Percentiles rank a stretch among this genome's conserved stretches.
Conservation (phyloP, 2,888 invertebrate species). For the Adineta ricciae region DNA sequence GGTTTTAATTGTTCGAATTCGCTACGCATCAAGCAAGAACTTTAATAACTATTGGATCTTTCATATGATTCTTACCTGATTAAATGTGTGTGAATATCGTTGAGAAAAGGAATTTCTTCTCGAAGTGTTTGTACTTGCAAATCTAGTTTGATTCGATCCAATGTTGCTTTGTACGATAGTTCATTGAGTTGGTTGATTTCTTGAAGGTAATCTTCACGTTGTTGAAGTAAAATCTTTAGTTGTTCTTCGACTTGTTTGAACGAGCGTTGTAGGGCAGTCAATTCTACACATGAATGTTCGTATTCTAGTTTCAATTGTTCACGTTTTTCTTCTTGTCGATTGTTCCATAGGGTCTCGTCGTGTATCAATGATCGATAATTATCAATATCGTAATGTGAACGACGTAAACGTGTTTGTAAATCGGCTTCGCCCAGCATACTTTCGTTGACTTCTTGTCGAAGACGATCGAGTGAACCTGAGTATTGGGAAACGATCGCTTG, state of each 20-base stretch:
- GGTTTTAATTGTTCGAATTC: conserved; percentile 23
- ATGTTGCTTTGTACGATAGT: not conserved
- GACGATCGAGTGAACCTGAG: not conserved
- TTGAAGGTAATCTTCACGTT: not conserved
- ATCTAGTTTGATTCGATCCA: conserved; percentile 21
- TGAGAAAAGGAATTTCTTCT: conserved; percentile 34
- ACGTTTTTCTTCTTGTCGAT: not conserved
- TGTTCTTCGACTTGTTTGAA: conserved; percentile 16
- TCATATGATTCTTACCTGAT: no score
- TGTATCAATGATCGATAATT: conserved; percentile 1
- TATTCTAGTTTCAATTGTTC: not conserved
- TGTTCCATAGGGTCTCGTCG: conserved; percentile 1
- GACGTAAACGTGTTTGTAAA: conserved; percentile 1
- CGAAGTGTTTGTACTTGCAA: conserved; percentile 33
- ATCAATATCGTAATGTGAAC: conserved; percentile 18
- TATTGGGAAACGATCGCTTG: conserved; percentile 4
- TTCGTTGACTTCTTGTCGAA: conserved; percentile 17
- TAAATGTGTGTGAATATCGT: conserved; percentile 30
- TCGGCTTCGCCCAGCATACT: conserved; percentile 15
- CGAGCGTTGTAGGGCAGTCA: not conserved
- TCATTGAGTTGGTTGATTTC: conserved; percentile 8
- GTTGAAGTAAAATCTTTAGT: not conserved
- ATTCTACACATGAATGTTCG: not conserved
- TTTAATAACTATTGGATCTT: no score
- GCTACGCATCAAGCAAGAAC: no score